Conservation (phyloP, 2,113 vertebrate genomes). For the Hepsetus odoe region DNA sequence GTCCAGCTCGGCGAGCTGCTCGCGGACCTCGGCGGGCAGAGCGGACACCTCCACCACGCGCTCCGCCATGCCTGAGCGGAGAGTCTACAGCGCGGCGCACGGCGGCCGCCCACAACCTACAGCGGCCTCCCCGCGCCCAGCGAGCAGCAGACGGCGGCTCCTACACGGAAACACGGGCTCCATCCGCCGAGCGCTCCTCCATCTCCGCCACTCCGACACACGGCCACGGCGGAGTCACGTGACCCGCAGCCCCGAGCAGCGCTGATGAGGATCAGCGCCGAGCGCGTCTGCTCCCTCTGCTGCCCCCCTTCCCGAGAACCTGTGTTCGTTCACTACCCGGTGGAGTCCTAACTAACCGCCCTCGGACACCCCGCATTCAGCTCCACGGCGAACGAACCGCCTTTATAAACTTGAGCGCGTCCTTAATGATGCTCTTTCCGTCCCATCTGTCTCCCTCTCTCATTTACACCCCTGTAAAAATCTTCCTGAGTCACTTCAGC, state of each 20-base stretch:
- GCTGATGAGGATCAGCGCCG: not conserved
- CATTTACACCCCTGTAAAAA: no score
- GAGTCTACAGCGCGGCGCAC: slow-evolving; percentile 48
- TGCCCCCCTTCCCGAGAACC: no score
- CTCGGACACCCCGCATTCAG: not conserved
- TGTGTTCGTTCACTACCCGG: no score
- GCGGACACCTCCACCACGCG: slow-evolving; percentile 81
- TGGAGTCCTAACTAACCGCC: not conserved
- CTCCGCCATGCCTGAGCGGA: slow-evolving; percentile 78
- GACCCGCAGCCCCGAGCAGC: slow-evolving; percentile 59
- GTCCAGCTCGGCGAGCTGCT: slow-evolving; percentile 94
- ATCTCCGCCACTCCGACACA: slow-evolving; percentile 78
- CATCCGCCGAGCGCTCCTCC: slow-evolving; percentile 66
- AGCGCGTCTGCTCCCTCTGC: slow-evolving; percentile 65
- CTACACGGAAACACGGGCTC: slow-evolving; percentile 60
- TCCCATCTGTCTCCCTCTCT: no score
- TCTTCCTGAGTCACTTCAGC: no score
- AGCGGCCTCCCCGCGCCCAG: slow-evolving; percentile 22
- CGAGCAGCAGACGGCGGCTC: slow-evolving; percentile 53
- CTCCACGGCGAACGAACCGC: no score
- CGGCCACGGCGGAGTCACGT: slow-evolving; percentile 64
- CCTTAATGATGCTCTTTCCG: no score
- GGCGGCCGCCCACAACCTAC: slow-evolving; percentile 33
- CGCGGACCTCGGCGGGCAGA: slow-evolving; percentile 87
- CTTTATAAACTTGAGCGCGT: no score